A percentile compares a stretch with the other conserved stretches of the same genome.
Evolutionary conservation across 1,140 invertebrate species (phyloP).

Genomic region (Stratiolaelaps scimitus): DNA sequence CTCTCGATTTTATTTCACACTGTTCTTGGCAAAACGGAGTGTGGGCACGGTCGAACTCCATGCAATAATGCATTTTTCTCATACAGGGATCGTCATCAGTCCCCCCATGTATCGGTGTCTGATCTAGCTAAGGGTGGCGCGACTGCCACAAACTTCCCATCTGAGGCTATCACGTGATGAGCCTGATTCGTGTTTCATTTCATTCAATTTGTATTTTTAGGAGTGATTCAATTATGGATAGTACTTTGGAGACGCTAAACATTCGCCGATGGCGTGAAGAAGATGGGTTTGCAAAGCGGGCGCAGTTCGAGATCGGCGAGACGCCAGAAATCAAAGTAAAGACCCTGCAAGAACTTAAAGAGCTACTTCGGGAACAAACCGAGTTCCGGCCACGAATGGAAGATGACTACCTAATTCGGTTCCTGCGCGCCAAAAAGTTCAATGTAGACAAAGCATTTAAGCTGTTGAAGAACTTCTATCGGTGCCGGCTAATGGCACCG

Average conservation of each 20-base stretch:
- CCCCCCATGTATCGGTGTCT: too few relatives aligned
- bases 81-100: too few relatives aligned
- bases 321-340: slow-evolving; percentile 27
- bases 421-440: slow-evolving; percentile 31
- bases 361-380: slow-evolving; percentile 29
- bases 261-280: slow-evolving; percentile 15
- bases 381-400: slow-evolving; percentile 29
- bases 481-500: not conserved
- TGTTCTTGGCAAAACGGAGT: too few relatives aligned
- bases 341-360: slow-evolving; percentile 19
- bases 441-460: slow-evolving; percentile 26
- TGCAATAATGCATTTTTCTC: too few relatives aligned
- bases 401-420: slow-evolving; percentile 29
- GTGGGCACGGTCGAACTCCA: too few relatives aligned
- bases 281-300: slow-evolving; percentile 15
- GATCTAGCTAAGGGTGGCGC: too few relatives aligned
- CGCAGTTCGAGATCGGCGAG: slow-evolving; percentile 31
- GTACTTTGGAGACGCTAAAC: not conserved
- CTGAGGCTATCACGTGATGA: too few relatives aligned
- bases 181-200: too few relatives aligned
- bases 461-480: slow-evolving; percentile 28
- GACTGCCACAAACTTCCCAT: too few relatives aligned
- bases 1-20: too few relatives aligned
- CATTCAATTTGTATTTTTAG: too few relatives aligned
- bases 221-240: not conserved